Conservation (phyloP, 2,797 vertebrate species). For the Mareca strepera region DNA sequence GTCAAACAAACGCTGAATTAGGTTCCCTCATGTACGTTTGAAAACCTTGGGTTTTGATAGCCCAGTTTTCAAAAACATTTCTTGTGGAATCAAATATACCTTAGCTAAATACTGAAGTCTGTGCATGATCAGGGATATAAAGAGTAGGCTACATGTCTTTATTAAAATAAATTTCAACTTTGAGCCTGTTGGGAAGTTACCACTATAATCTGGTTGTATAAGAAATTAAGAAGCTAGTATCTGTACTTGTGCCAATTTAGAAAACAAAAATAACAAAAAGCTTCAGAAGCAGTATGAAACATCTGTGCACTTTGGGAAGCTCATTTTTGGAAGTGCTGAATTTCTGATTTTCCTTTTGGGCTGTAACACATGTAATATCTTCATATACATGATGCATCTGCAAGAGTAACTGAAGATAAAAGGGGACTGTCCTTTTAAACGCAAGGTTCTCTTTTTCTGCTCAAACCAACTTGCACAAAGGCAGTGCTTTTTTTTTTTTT, state of each 20-base stretch:
- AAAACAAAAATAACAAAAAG: not conserved
- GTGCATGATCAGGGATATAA: not conserved
- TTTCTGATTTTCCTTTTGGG: constrained; percentile 16
- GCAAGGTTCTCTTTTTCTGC: not conserved
- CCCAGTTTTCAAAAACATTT: not conserved
- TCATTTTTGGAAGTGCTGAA: not conserved
- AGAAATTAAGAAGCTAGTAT: not conserved
- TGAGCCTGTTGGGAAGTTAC: not conserved
- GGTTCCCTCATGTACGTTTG: not conserved
- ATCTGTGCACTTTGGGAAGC: not conserved
- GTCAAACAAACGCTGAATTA: not conserved
- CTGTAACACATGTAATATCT: not conserved
- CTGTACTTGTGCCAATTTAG: not conserved
- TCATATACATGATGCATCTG: not conserved
- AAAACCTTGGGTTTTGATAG: not conserved
- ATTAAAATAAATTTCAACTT: constrained; percentile 3
- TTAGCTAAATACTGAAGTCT: not conserved
- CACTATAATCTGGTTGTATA: not conserved
- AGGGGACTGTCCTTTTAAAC: not conserved
- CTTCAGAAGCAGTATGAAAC: not conserved
- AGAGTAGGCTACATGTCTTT: not conserved
- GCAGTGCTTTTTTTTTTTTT: not conserved
- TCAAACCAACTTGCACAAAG: not conserved
- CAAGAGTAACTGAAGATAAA: not conserved
- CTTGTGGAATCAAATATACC: not conserved